These are phyloP conservation scores for Prolemur simus DNA, from an alignment of 2,113 vertebrate genomes.

Conservation along the genomic window DNA sequence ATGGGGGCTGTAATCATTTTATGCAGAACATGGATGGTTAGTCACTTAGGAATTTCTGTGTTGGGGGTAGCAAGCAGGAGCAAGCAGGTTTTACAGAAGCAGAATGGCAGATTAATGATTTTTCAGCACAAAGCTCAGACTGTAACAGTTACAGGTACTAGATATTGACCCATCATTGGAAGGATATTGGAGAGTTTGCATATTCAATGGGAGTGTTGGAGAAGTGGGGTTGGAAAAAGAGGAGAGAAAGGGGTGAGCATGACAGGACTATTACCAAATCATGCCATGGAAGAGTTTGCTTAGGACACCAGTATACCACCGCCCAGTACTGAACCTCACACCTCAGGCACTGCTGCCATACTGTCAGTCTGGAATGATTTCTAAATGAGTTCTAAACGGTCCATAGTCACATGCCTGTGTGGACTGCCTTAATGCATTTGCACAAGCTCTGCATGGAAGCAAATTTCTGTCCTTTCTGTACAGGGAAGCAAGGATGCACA, in stretches of 20 bases:
- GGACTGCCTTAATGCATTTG: not conserved
- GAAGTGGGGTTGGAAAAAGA: not conserved
- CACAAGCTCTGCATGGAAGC: not conserved
- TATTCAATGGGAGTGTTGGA: not conserved
- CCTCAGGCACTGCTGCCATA: not conserved
- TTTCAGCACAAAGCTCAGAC: too few species aligned
- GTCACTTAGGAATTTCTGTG: too few species aligned
- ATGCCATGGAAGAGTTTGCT: not conserved
- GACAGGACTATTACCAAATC: not conserved
- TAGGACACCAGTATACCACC: not conserved
- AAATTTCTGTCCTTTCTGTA: not conserved
- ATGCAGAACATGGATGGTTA: too few species aligned
- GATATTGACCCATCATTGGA: not conserved
- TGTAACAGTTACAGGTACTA: not conserved
- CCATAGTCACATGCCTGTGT: not conserved
- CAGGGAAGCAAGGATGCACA: not conserved
- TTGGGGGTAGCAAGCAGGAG: too few species aligned
- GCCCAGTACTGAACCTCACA: not conserved
- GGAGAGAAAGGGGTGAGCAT: not conserved
- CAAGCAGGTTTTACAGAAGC: too few species aligned
- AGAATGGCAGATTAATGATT: too few species aligned
- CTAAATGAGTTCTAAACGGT: not conserved
- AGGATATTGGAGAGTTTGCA: not conserved
- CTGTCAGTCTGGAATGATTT: not conserved
- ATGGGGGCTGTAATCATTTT: too few species aligned